phyloP scores from a whole-genome alignment of 2,797 vertebrate species.

The Manis javanica region DNA sequence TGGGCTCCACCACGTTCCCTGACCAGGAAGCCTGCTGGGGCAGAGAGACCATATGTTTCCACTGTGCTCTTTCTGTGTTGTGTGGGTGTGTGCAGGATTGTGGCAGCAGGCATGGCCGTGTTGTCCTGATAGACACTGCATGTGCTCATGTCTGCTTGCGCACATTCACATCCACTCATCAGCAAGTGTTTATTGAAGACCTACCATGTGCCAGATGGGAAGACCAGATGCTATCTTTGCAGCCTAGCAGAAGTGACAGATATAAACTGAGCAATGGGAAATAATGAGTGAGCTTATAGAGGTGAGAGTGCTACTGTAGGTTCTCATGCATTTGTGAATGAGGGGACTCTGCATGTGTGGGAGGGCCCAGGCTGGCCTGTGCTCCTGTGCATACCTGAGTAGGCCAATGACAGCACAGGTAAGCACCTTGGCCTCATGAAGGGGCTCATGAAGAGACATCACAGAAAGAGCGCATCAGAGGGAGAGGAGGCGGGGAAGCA shows the following conservation, averaged over 20 bases:
- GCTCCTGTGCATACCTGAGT: background rate
- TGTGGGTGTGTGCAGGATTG: accelerated
- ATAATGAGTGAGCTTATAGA: background rate
- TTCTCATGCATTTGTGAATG: background rate
- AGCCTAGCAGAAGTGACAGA: background rate
- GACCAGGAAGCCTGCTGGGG: background rate
- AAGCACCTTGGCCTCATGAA: background rate
- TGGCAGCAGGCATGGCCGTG: accelerated
- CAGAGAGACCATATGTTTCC: accelerated
- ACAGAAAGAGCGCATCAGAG: background rate
- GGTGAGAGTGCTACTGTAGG: too few species aligned
- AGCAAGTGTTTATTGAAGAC: background rate
- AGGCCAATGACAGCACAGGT: too few species aligned
- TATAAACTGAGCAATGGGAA: background rate
- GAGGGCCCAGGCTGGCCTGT: accelerated
- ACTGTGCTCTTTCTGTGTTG: background rate
- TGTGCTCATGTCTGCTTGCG: background rate
- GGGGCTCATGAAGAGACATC: background rate
- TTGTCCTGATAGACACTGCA: background rate
- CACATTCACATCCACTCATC: background rate
- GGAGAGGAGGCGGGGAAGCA: background rate
- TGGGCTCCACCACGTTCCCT: conserved; percentile 47
- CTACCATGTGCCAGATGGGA: background rate
- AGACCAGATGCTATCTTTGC: background rate
- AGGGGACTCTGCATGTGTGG: accelerated